Evolutionary conservation across 2,797 vertebrate species (phyloP).

Genomic region (Cirrhinus molitorella): DNA sequence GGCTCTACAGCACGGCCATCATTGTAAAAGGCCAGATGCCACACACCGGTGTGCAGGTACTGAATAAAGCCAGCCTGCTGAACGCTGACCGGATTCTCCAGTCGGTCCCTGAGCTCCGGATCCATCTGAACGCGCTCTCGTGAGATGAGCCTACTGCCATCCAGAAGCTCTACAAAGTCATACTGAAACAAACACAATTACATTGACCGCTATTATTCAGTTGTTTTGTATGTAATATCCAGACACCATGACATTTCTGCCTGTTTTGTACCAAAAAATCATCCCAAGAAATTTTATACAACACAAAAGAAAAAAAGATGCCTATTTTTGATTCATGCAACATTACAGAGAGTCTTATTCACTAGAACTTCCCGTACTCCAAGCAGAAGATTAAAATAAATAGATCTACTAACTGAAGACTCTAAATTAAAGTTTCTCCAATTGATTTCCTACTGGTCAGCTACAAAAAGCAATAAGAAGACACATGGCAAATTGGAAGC

Average conservation of each 20-base stretch:
- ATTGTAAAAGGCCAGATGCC: slow-evolving; percentile 99
- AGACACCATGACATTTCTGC: slow-evolving; percentile 24
- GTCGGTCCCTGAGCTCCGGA: slow-evolving; percentile 78
- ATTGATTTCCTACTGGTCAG: slow-evolving; percentile 51
- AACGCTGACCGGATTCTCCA: slow-evolving; percentile 85
- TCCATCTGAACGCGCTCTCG: slow-evolving; percentile 85
- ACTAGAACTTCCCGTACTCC: neutral
- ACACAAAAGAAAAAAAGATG: neutral
- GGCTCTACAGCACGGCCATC: slow-evolving; percentile 90
- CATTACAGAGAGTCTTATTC: neutral
- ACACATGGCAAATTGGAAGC: slow-evolving; percentile 60
- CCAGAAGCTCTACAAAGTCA: slow-evolving; percentile 96
- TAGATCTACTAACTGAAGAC: slow-evolving; percentile 6
- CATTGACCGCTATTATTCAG: neutral
- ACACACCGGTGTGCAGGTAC: slow-evolving; percentile 94
- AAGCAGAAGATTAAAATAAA: slow-evolving; percentile 18
- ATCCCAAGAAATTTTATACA: slow-evolving; percentile 13
- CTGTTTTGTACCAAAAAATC: slow-evolving; percentile 21
- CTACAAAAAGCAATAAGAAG: slow-evolving; percentile 51
- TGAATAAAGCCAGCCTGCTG: slow-evolving; percentile 98
- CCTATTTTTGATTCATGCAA: neutral
- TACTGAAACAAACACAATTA: slow-evolving; percentile 81
- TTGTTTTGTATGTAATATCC: neutral
- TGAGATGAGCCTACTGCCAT: slow-evolving; percentile 94
- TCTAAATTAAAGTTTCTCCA: slow-evolving; percentile 43